Percentiles rank a stretch among this genome's conserved stretches.
Conservation (phyloP, 2,797 vertebrate genomes). For the Martes flavigula region DNA sequence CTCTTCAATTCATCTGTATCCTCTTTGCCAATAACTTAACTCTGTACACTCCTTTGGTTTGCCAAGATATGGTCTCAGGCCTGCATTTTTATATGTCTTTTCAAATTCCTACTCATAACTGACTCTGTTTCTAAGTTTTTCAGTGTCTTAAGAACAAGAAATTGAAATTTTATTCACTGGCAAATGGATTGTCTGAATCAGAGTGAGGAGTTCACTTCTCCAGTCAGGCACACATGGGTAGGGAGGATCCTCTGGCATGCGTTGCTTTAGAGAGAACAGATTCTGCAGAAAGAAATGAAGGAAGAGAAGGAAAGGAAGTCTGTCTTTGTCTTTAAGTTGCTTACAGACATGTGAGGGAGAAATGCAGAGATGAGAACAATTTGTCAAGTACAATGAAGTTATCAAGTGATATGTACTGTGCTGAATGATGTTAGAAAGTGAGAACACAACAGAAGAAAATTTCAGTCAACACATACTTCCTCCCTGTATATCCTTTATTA, state of each 20-base stretch:
- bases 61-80: not conserved
- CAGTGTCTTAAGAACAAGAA: not conserved
- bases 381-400: not conserved
- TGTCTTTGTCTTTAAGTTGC: not conserved
- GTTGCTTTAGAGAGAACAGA: too few species aligned
- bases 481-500: not conserved
- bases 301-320: not conserved
- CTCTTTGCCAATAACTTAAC: not conserved
- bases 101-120: not conserved
- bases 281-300: not conserved
- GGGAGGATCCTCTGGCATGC: accelerated
- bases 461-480: not conserved
- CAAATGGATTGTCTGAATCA: not conserved
- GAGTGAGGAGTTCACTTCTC: not conserved
- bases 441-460: not conserved
- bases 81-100: too few species aligned
- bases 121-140: not conserved
- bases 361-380: not conserved
- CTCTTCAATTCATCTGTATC: not conserved
- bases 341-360: not conserved
- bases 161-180: not conserved
- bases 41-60: not conserved
- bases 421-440: not conserved
- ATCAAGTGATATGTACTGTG: not conserved
- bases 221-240: not conserved